Percentiles rank a stretch among this genome's conserved stretches.
Conservation (phyloP, 2,797 vertebrate genomes). For the Periparus ater region DNA sequence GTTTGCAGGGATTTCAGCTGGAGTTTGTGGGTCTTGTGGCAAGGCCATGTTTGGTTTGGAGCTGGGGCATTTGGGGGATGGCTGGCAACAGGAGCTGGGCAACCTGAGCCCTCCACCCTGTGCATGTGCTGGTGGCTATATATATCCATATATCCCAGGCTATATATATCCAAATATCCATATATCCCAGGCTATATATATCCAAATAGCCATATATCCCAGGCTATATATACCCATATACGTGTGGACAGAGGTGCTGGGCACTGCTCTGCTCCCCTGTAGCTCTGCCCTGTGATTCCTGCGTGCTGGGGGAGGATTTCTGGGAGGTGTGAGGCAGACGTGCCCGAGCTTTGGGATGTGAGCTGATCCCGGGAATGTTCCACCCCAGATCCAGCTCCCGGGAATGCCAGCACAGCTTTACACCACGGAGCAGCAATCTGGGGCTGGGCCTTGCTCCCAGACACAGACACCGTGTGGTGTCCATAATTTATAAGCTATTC, state of each 20-base stretch:
- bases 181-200: background rate
- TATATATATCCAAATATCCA: background rate
- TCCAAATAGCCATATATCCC: background rate
- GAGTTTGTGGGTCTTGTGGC: background rate
- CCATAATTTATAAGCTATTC: slow-evolving; percentile 53
- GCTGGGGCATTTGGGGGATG: background rate
- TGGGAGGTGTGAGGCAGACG: background rate
- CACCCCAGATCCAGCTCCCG: fast-evolving
- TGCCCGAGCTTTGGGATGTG: background rate
- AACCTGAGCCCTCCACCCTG: background rate
- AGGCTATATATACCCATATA: background rate
- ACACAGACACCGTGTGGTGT: background rate
- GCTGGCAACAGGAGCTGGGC: background rate
- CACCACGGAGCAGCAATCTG: background rate
- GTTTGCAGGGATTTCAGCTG: background rate
- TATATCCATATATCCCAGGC: background rate
- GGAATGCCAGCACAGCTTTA: background rate
- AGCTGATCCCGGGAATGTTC: background rate
- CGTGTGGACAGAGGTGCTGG: background rate
- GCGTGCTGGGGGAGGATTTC: background rate
- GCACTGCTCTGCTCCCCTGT: background rate
- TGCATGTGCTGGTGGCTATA: background rate
- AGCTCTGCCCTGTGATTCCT: background rate
- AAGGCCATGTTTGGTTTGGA: background rate
- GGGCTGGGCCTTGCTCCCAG: background rate